Conservation (phyloP, 2,113 vertebrate species). For the Pleuronectes platessa region DNA sequence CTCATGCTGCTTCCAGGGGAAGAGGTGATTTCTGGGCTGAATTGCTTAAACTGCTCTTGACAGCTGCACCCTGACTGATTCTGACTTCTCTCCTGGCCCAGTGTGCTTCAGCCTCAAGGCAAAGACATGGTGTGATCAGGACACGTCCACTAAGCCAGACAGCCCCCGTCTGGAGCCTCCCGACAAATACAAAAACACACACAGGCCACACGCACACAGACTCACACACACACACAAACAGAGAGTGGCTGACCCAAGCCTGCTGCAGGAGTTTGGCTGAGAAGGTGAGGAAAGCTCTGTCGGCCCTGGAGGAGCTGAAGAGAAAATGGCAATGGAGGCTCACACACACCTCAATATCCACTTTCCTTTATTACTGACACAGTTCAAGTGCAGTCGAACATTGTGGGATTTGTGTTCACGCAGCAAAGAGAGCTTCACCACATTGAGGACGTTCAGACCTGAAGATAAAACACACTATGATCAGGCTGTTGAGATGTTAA, state of each 20-base stretch:
- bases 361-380: not conserved
- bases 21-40: not conserved
- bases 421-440: too few species aligned
- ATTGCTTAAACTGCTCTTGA: constrained; percentile 58
- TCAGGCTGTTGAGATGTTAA: too few species aligned
- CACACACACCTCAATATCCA: not conserved
- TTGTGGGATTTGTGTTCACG: too few species aligned
- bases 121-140: constrained; percentile 47
- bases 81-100: constrained; percentile 29
- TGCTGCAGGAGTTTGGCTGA: constrained; percentile 38
- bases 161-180: constrained; percentile 40
- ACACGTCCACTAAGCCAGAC: constrained; percentile 55
- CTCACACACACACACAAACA: too few species aligned
- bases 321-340: constrained; percentile 1
- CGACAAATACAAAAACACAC: constrained; percentile 44
- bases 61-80: constrained; percentile 52
- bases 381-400: not conserved
- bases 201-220: not conserved
- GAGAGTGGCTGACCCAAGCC: too few species aligned
- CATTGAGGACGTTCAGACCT: too few species aligned
- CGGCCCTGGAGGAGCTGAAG: constrained; percentile 27
- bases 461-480: too few species aligned
- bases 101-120: constrained; percentile 51
- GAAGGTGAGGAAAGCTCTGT: constrained; percentile 28
- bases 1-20: constrained; percentile 1